Percentiles rank a stretch among this genome's conserved stretches.
Conservation (phyloP, 1,140 invertebrate species). For the Theocolax elegans region DNA sequence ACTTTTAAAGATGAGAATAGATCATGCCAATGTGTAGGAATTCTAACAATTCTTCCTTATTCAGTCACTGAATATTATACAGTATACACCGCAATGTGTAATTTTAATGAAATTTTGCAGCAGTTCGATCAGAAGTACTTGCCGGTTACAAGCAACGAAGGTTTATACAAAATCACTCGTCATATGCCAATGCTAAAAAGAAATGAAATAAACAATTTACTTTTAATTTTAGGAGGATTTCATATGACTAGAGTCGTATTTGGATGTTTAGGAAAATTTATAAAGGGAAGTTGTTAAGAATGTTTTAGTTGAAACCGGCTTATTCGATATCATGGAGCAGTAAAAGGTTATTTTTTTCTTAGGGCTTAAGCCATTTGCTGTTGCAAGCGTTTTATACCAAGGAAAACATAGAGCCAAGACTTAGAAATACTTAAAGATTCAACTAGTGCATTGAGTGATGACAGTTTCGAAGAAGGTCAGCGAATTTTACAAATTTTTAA, state of each 20-base stretch:
- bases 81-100: conserved; percentile 28
- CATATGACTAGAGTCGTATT: conserved; percentile 17
- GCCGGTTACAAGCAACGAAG: conserved; percentile 24
- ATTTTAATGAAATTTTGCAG: conserved; percentile 24
- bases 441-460: background rate
- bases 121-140: conserved; percentile 30
- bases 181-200: background rate
- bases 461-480: background rate
- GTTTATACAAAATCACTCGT: conserved; percentile 21
- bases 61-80: conserved; percentile 24
- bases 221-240: conserved; percentile 11
- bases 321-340: conserved; percentile 17
- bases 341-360: conserved; percentile 12
- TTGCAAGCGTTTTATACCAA: conserved; percentile 12
- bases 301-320: conserved; percentile 20
- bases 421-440: background rate
- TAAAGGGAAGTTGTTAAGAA: conserved; percentile 4
- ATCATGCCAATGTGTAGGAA: background rate
- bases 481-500: background rate
- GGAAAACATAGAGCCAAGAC: background rate
- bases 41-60: conserved; percentile 28
- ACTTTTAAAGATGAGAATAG: conserved; percentile 11
- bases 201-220: conserved; percentile 12
- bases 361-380: background rate
- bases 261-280: conserved; percentile 25